phyloP scores from a whole-genome alignment of 1,140 invertebrate species.

The Eufriesea mexicana region DNA sequence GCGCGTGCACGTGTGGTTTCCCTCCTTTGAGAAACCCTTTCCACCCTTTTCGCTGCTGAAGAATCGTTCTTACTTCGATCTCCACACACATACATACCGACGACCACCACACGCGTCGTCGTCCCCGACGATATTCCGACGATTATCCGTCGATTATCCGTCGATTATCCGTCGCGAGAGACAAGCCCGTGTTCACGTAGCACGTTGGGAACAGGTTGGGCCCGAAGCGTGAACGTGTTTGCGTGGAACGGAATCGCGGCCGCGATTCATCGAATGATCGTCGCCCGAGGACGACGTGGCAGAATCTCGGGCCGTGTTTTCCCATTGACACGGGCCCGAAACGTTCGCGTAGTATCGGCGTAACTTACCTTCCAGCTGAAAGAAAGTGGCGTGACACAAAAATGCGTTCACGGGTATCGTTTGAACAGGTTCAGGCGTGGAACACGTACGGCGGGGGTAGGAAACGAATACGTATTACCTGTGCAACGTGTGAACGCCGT shows the following conservation, averaged over 20 bases:
- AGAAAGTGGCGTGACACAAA: slow-evolving; percentile 50
- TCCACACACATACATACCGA: background rate
- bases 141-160: too few relatives aligned
- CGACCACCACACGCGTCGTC: slow-evolving; percentile 7
- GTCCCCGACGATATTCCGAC: background rate
- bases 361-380: slow-evolving; percentile 78
- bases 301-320: background rate
- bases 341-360: background rate
- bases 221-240: slow-evolving; percentile 5
- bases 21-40: background rate
- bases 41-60: background rate
- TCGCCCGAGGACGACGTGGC: background rate
- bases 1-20: background rate
- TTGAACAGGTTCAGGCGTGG: background rate
- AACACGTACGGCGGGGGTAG: background rate
- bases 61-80: slow-evolving; percentile 55
- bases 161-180: background rate
- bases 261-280: slow-evolving; percentile 8
- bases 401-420: background rate
- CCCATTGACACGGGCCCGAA: background rate
- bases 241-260: background rate
- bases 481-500: background rate
- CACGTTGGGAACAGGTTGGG: background rate
- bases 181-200: background rate
- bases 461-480: slow-evolving; percentile 1